Evolutionary conservation across 2,888 invertebrate genomes (phyloP).

Genomic region (Poecilobothrus nobilitatus): DNA sequence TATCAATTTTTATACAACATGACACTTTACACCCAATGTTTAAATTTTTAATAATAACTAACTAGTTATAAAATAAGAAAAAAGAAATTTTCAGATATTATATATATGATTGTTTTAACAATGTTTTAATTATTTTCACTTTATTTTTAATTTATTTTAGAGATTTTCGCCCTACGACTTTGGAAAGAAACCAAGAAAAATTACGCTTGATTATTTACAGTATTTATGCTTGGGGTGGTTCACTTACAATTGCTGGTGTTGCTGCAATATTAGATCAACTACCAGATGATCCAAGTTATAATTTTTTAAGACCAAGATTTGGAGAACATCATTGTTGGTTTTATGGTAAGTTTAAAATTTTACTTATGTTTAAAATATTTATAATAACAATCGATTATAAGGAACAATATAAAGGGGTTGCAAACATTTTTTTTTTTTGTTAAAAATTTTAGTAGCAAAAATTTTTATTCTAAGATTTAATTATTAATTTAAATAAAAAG

Average conservation of each 20-base stretch:
- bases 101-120: too few relatives aligned
- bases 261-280: slow-evolving; percentile 66
- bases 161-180: slow-evolving; percentile 72
- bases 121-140: too few relatives aligned
- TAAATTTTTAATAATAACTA: too few relatives aligned
- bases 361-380: background rate
- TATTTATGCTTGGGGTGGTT: slow-evolving; percentile 79
- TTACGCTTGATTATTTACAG: slow-evolving; percentile 70
- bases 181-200: slow-evolving; percentile 77
- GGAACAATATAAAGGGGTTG: background rate
- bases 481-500: too few relatives aligned
- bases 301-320: slow-evolving; percentile 67
- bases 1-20: too few relatives aligned
- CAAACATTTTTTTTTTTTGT: too few relatives aligned
- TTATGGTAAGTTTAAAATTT: slow-evolving; percentile 50
- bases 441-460: background rate
- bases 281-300: slow-evolving; percentile 46
- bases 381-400: too few relatives aligned
- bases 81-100: too few relatives aligned
- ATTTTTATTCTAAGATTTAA: background rate
- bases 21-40: too few relatives aligned
- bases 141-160: slow-evolving; percentile 46
- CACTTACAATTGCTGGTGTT: slow-evolving; percentile 64
- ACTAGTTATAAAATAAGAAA: too few relatives aligned
- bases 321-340: slow-evolving; percentile 76